A percentile compares a stretch with the other conserved stretches of the same genome.
phyloP scores from a whole-genome alignment of 2,113 vertebrate species.

The Typhlomys cinereus region DNA sequence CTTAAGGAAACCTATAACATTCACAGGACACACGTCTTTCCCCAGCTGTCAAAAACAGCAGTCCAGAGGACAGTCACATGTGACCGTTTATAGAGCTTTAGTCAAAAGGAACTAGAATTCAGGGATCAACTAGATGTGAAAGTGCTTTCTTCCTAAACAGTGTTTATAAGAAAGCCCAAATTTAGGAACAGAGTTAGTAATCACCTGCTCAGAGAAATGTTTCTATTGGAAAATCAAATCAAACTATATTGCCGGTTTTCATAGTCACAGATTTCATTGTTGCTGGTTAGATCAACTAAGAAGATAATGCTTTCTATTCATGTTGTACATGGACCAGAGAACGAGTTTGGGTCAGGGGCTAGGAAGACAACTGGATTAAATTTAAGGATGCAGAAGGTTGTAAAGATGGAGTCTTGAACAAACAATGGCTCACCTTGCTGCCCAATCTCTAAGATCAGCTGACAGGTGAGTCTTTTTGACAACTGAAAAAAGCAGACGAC shows the following conservation, averaged over 20 bases:
- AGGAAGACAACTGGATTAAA: neutral
- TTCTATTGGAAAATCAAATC: conserved; percentile 48
- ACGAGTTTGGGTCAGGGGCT: neutral
- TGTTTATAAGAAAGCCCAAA: conserved; percentile 23
- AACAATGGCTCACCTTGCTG: neutral
- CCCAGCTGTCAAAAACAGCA: neutral
- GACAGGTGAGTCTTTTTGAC: neutral
- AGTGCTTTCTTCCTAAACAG: neutral
- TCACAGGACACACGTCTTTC: neutral
- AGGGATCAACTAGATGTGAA: neutral
- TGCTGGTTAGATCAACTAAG: conserved; percentile 35
- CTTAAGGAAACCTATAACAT: neutral
- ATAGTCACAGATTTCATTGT: conserved; percentile 23
- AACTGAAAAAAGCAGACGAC: neutral
- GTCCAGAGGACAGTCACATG: neutral
- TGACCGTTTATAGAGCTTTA: conserved; percentile 36
- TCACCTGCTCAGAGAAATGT: neutral
- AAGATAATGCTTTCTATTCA: neutral
- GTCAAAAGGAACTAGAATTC: conserved; percentile 28
- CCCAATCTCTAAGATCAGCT: neutral
- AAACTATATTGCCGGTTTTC: conserved; percentile 21
- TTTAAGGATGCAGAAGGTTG: neutral
- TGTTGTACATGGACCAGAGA: neutral
- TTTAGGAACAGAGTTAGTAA: conserved; percentile 28
- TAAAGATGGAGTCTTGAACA: neutral